phyloP scores from a whole-genome alignment of 2,113 vertebrate species.

The Lagopus leucura region DNA sequence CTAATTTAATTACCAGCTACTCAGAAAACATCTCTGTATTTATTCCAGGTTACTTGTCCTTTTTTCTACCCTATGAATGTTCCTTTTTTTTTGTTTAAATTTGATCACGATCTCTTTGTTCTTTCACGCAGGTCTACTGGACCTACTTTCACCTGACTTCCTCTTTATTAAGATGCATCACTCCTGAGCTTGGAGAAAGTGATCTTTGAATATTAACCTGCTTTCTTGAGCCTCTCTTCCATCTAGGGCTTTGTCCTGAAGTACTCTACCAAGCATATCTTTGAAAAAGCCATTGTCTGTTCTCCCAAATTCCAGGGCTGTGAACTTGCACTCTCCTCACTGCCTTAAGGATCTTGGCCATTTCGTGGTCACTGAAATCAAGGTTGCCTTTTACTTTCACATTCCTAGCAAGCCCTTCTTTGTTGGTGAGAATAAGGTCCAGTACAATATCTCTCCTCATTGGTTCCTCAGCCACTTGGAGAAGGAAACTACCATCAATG shows the following conservation, averaged over 20 bases:
- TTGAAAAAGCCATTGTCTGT: not conserved
- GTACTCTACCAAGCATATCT: not conserved
- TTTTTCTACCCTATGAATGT: too few species aligned
- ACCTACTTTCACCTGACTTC: not conserved
- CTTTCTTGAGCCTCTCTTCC: not conserved
- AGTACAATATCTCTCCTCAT: not conserved
- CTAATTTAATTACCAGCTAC: too few species aligned
- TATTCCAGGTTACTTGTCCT: not conserved
- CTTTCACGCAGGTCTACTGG: too few species aligned
- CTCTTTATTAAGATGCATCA: not conserved
- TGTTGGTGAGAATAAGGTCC: not conserved
- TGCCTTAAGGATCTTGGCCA: not conserved
- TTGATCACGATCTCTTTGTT: too few species aligned
- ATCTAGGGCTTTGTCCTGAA: not conserved
- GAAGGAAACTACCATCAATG: not conserved
- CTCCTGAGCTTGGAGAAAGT: not conserved
- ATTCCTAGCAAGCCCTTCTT: not conserved
- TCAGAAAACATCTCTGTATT: not conserved
- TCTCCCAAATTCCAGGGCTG: not conserved
- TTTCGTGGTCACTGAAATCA: not conserved
- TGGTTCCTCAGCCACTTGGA: not conserved
- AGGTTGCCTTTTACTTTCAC: not conserved
- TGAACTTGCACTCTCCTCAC: not conserved
- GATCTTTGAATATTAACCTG: not conserved
- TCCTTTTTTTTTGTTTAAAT: too few species aligned